These are phyloP conservation scores for Mungos mungo DNA, from an alignment of 2,113 vertebrate species.

Conservation along the genomic window DNA sequence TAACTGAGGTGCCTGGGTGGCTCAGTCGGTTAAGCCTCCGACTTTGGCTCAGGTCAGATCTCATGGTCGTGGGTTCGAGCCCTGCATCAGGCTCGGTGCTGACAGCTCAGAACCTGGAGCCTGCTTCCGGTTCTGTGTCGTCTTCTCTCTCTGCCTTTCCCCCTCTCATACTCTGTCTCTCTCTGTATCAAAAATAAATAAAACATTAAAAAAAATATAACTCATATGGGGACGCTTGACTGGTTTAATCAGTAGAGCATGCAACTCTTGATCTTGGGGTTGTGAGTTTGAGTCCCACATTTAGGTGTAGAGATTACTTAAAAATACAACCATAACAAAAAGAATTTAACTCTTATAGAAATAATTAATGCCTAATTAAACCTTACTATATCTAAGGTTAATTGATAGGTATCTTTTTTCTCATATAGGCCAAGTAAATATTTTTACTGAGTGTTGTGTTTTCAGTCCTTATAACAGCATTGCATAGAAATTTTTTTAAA, in stretches of 20 bases:
- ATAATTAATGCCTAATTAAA: background rate
- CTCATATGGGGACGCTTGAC: no score
- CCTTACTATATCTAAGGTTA: background rate
- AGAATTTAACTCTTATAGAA: background rate
- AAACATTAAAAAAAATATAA: no score
- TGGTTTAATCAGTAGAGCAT: no score
- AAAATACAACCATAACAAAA: background rate
- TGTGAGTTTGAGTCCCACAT: background rate
- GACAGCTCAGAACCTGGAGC: no score
- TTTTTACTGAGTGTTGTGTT: background rate
- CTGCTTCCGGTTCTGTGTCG: no score
- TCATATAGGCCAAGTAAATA: background rate
- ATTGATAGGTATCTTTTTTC: background rate
- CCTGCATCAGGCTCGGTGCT: background rate
- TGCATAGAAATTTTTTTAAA: background rate
- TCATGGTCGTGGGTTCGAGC: background rate
- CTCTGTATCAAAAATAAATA: no score
- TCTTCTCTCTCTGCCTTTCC: no score
- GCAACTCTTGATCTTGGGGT: no score
- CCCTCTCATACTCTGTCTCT: no score
- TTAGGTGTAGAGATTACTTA: background rate
- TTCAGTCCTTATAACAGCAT: background rate
- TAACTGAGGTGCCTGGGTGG: background rate
- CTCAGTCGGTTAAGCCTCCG: background rate
- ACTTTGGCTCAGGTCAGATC: no score